Conservation (phyloP, 2,113 vertebrate genomes). For the Circaetus cinerascens region DNA sequence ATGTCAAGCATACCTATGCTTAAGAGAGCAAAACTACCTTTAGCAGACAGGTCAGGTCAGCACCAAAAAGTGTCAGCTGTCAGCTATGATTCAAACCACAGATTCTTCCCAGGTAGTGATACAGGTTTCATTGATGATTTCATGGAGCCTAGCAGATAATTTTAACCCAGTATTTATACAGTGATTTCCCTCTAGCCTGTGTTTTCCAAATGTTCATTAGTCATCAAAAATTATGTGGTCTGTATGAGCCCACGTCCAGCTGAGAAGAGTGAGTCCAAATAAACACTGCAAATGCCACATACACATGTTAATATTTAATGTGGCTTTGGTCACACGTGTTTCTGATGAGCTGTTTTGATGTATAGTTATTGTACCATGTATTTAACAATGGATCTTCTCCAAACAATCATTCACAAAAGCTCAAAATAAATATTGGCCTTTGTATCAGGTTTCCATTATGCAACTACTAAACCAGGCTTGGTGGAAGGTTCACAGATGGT, state of each 20-base stretch:
- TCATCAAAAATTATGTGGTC: neutral
- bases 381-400: neutral
- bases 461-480: neutral
- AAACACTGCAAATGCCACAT: neutral
- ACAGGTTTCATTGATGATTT: neutral
- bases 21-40: neutral
- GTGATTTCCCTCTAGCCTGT: neutral
- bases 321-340: neutral
- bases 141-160: neutral
- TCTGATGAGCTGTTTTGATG: neutral
- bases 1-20: neutral
- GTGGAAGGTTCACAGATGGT: neutral
- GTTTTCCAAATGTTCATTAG: neutral
- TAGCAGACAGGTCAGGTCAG: neutral
- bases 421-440: neutral
- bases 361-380: neutral
- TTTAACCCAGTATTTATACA: neutral
- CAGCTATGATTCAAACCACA: neutral
- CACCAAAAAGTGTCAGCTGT: neutral
- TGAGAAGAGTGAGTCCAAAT: neutral
- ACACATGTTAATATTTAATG: neutral
- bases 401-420: neutral
- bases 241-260: neutral
- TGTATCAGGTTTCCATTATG: neutral
- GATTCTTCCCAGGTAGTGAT: neutral